Evolutionary conservation across 92 coral and sea anemone species (phyloP), one percentile per base, ranked within the genome.

Genomic region (Anthopleura xanthogrammica): DNA sequence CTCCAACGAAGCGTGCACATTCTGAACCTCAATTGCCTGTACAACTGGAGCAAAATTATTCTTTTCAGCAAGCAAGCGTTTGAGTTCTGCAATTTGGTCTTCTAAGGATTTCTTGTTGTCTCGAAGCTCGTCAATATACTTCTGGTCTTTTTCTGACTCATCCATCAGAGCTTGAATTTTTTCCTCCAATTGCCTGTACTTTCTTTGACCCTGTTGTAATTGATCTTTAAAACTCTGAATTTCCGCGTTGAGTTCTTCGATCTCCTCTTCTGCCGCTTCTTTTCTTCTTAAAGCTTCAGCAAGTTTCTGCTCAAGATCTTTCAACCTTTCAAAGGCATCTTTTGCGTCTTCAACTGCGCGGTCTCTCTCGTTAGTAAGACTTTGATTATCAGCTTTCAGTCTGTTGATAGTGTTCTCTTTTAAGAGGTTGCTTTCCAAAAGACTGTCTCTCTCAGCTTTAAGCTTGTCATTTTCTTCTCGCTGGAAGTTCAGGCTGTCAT

Each of bases 1-100:
- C 52, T 94, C 92, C 72, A 90, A 87, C 11, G 80, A 83, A 9
- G 98, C 82, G 55, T 93, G 93, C 0, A 93, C 98, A 52, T 80
- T 85, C 20, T 90, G 81, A 46, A 93, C 92, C 82, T 91, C 89
- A 79, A 92, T 76, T 3, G 98, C 93, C 42, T 90, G 88, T 48
- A 92, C 88, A 17, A 85, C n/a, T 7, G 77, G 79, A 39, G 87
- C 87, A 60, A 84, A 83, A 75, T 91, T 94, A n/a, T 83, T 90
- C 83, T 92, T 85, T 54, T 82, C 83, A 42, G 93, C 98, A 17
- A 93, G 88, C 50, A 89, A 84, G 36, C 77, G 89, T 55, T 87
- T 85, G 20, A 93, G 89, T 68, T 89, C 95, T 20, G 87, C 88
- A 39, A 83, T 83, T 43, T 85, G 90, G 36, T 90, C 95, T 50